Base-by-base conservation (phyloP, 2,113 vertebrate genomes). In the Mormyrus lacerda region DNA sequence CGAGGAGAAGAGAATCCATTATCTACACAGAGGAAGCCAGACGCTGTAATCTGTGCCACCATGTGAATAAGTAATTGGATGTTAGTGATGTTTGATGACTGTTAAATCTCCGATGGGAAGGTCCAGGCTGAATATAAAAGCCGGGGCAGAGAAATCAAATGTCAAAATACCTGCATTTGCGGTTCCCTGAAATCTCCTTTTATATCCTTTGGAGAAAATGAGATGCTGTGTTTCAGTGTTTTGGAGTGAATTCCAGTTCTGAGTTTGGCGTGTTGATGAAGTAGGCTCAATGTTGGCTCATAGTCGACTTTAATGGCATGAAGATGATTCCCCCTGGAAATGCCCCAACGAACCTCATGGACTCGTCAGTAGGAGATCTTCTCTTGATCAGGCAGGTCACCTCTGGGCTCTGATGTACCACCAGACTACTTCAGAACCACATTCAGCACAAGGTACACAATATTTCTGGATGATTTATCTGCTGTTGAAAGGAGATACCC, bases 221-320 rank as follows among this genome's bases (percentile, higher is more conserved):
- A 93, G 73, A 88, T 89, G 90, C 87, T 65, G 10, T 85, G 85
- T 90, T 92, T 92, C 27, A 19, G 27, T 17, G 85, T 55, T 87
- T 13, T 92, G 69, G 87, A 83, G 87, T 92, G 90, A 90, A 91
- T 90, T 86, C 55, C 79, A 90, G 92, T 89, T 88, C 76, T 45
- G 45, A 88, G 92, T 91, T 91, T 91, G 91, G 89, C 91, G 89
- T 89, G 76, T 91, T 92, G 93, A 94, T 94, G 91, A 93, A 91
- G 89, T 92, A 92, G 93, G 93, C 93, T 93, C 93, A 93, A 51
- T 19, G 79, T 76, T 89, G 90, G 90, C 91, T 89, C 44, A n/a
- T 92, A 94, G 93, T 95, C 82, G 85, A 94, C 93, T 93, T 91
- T 90, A 93, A 90, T 92, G 91, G 91, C 92, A 94, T 91, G 89